Evolutionary conservation across 2,113 vertebrate genomes (phyloP), one percentile per base, ranked within the genome.

Genomic region (Xiphorhynchus elegans): DNA sequence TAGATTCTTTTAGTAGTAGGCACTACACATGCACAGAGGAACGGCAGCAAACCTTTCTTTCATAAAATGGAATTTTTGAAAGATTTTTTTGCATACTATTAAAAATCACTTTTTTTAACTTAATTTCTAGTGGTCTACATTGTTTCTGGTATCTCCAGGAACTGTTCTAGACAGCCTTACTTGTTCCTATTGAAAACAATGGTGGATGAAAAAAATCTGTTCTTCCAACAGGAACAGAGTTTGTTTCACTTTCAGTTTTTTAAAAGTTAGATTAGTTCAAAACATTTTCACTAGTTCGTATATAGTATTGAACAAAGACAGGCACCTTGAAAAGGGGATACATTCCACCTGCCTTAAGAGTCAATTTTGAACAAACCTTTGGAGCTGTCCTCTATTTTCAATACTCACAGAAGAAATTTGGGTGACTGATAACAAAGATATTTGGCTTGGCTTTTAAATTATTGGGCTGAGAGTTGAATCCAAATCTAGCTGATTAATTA

Each of bases 21-120:
- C 0, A 0, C 18, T 37, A 24, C 10, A 23, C 2, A 52, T 0
- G 0, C 9, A 23, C 28, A 62, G 20, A 74, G 3, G 5, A 75
- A 85, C 75, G 21, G 17, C 26, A 79, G 7, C 1, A 10, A 60
- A 10, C 3, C 5, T 35, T 7, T 42, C 13, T n/a, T 89, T 67
- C 6, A 37, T 15, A 40, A 53, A 75, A 40, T 14, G 13, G 16
- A 53, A 21, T 40, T 47, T 12, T 60, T 25, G 6, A 16, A 4
- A n/a, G 3, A 8, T 37, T 49, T 13, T 74, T 52, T 35, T 46
- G n/a, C 33, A 40, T 7, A 44, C 20, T n/a, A 58, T 35, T 23
- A 17, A 39, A 74, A 49, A 40, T 28, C 42, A n/a, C 37, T 37
- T 37, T 40, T 46, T 17, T 33, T 59, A 5, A 52, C 3, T 75